phyloP scores from a whole-genome alignment of 2,113 vertebrate genomes.

The Nymphicus hollandicus region DNA sequence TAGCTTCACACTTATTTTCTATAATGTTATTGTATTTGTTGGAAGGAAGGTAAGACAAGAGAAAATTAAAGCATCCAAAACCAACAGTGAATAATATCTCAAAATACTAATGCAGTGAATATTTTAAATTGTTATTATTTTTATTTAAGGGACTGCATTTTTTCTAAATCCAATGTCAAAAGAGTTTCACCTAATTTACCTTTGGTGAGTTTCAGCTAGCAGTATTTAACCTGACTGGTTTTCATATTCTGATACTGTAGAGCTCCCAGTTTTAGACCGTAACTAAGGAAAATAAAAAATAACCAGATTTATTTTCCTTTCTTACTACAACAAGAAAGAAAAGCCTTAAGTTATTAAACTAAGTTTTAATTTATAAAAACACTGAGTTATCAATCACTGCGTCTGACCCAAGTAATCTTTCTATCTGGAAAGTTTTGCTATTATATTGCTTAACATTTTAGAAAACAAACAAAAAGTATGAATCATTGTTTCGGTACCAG shows the following conservation, averaged over 20 bases:
- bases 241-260: not conserved
- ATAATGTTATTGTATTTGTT: not conserved
- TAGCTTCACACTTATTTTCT: not conserved
- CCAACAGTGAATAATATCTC: not conserved
- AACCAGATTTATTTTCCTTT: not conserved
- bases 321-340: not conserved
- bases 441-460: not conserved
- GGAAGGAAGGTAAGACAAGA: not conserved
- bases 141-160: not conserved
- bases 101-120: not conserved
- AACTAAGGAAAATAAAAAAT: not conserved
- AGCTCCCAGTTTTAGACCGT: not conserved
- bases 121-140: not conserved
- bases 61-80: not conserved
- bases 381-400: not conserved
- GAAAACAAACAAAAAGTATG: conserved; percentile 39
- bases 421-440: not conserved
- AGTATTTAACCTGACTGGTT: not conserved
- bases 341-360: not conserved
- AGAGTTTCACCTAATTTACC: not conserved
- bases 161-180: not conserved
- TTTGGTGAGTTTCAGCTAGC: not conserved
- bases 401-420: not conserved
- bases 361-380: not conserved
- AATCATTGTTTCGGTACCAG: not conserved